Percentiles rank a stretch among this genome's conserved stretches.
These are phyloP conservation scores for Lagodon rhomboides DNA, from an alignment of 2,797 vertebrate species.

Conservation along the genomic window DNA sequence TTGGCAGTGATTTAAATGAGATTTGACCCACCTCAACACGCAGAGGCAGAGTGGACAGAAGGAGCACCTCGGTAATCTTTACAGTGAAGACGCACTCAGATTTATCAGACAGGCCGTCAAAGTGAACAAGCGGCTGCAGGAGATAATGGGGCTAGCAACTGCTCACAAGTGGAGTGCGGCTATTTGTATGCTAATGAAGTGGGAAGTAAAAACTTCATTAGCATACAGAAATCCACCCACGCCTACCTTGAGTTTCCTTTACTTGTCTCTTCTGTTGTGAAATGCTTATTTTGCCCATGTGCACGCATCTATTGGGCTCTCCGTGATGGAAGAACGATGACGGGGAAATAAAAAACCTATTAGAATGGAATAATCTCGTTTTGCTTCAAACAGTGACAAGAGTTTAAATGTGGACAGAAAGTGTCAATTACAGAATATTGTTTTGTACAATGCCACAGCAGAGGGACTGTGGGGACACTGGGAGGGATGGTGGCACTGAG, in stretches of 20 bases:
- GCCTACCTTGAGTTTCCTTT: slow-evolving; percentile 30
- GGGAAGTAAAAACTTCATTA: slow-evolving; percentile 62
- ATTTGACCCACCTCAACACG: slow-evolving; percentile 55
- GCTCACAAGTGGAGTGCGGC: slow-evolving; percentile 62
- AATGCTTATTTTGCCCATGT: slow-evolving; percentile 27
- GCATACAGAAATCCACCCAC: slow-evolving; percentile 45
- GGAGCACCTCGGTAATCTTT: slow-evolving; percentile 66
- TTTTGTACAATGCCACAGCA: slow-evolving; percentile 4
- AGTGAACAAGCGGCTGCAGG: slow-evolving; percentile 47
- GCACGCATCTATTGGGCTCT: slow-evolving; percentile 13
- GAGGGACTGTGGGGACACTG: slow-evolving; percentile 21
- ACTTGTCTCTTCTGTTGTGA: slow-evolving; percentile 37
- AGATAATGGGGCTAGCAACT: slow-evolving; percentile 61
- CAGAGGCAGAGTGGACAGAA: slow-evolving; percentile 69
- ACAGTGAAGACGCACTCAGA: slow-evolving; percentile 59
- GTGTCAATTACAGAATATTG: slow-evolving; percentile 46
- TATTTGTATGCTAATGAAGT: slow-evolving; percentile 79
- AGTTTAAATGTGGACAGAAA: slow-evolving; percentile 46
- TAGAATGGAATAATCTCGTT: slow-evolving; percentile 38
- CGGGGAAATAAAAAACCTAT: slow-evolving; percentile 15
- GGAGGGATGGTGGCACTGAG: slow-evolving; percentile 22
- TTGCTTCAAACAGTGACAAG: slow-evolving; percentile 26
- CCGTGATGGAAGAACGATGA: slow-evolving; percentile 26
- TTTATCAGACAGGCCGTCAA: slow-evolving; percentile 73
- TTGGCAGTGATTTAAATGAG: slow-evolving; percentile 67